phyloP scores from a whole-genome alignment of 92 coral and sea anemone species.

The Anthopleura xanthogrammica region DNA sequence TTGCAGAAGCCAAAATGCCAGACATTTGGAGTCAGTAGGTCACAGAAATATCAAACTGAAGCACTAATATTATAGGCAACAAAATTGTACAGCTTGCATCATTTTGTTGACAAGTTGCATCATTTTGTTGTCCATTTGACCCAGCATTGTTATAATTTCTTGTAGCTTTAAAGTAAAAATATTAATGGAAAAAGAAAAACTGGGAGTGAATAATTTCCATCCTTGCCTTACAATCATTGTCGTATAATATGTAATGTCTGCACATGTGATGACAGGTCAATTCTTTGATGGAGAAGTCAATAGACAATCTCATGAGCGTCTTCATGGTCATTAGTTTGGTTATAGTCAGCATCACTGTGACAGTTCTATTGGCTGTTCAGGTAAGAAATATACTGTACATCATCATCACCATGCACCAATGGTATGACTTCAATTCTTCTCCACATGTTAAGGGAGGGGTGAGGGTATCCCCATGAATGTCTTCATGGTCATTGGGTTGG shows the following conservation, averaged over 20 bases:
- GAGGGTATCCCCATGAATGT: conserved; percentile 87
- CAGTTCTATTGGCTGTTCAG: conserved; percentile 92
- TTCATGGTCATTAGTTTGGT: conserved; percentile 84
- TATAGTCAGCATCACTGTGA: conserved; percentile 67
- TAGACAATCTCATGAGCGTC: conserved; percentile 90
- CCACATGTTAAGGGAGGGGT: conserved; percentile 58
- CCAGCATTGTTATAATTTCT: too few relatives aligned
- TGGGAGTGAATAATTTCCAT: neutral
- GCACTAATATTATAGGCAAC: too few relatives aligned
- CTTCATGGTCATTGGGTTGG: conserved; percentile 81
- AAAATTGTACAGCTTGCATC: too few relatives aligned
- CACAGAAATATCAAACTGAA: too few relatives aligned
- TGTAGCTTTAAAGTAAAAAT: too few relatives aligned
- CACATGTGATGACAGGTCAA: conserved; percentile 52
- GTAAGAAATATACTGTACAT: conserved; percentile 29
- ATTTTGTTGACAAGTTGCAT: too few relatives aligned
- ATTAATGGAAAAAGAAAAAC: too few relatives aligned
- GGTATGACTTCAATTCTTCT: too few relatives aligned
- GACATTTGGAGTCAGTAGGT: too few relatives aligned
- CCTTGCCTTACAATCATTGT: neutral
- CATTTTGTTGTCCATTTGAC: too few relatives aligned
- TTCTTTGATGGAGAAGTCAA: conserved; percentile 76
- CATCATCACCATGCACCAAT: too few relatives aligned
- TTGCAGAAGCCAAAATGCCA: too few relatives aligned
- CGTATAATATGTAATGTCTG: neutral